Base-by-base conservation (phyloP, 1,140 invertebrate genomes). In the Radopholus similis region DNA sequence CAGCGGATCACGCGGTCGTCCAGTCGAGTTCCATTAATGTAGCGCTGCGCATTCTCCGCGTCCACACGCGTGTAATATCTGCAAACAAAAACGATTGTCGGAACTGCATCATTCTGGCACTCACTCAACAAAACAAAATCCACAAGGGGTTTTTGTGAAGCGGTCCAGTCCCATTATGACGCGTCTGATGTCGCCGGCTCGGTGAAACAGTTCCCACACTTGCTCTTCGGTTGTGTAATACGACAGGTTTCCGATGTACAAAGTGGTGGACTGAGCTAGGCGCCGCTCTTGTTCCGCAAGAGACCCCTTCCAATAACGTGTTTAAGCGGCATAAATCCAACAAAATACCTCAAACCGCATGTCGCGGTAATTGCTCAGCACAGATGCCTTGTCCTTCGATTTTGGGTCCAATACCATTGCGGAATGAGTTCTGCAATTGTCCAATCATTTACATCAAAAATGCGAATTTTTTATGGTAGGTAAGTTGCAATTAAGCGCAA, bases 151-250 rank as follows among this genome's bases (percentile, higher is more conserved):
- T 82, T 97, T 97, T 75, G 93, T 94, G 75, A 91, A 93, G 80
- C 96, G 94, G 83, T 99, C 95, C 54, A 99, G 84, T 1, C 96
- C 96, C 94, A 99, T 98, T 13, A 99, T 88, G 30, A 99, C 91
- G 77, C 93, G 85, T 76, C 93, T 90, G 28, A 99, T 89, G 84
- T 98, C 95, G 6, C 96, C 96, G 84, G 93, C 95, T 84, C 90
- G 89, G 26, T 90, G 89, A 84, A 98, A 99, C 42, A 99, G 85
- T 84, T 98, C 95, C 81, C 95, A 93, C 62, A 99, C 94, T 86
- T 99, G 96, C 85, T 97, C 95, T 84, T 99, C 96, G 4, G 93
- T 95, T 0, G 96, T 99, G 83, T 90, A 97, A 86, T 97, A 99
- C 32, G 95, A 97, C 28, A 99, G 84, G 86, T 99, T 99, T 37